These are phyloP conservation scores for Diploscapter pachys DNA, from an alignment of 1,140 invertebrate genomes.

Conservation along the genomic window DNA sequence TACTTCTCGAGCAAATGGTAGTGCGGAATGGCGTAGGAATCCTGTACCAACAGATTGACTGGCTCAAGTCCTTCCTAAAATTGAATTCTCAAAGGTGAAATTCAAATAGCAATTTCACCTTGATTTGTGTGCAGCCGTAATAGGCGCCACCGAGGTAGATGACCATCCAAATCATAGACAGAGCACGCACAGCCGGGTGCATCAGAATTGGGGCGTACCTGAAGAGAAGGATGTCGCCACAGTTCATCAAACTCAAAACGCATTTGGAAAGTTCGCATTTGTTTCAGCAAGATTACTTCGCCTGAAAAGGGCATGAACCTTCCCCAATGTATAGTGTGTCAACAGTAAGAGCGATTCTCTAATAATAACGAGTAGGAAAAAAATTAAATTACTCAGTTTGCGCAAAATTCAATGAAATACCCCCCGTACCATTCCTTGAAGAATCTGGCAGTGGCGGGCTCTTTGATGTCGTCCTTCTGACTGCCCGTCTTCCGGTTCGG, in stretches of 20 bases:
- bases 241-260: no score
- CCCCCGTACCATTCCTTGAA: conserved; percentile 64
- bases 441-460: conserved; percentile 76
- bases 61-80: conserved; percentile 40
- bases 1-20: conserved; percentile 41
- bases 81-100: background rate
- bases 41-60: conserved; percentile 39
- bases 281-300: no score
- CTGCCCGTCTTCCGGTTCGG: conserved; percentile 61
- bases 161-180: conserved; percentile 75
- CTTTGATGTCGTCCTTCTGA: conserved; percentile 67
- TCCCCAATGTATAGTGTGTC: no score
- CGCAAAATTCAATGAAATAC: background rate
- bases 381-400: no score
- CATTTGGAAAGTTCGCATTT: no score
- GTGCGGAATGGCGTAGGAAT: conserved; percentile 44
- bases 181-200: conserved; percentile 71
- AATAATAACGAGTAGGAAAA: no score
- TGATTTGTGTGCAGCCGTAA: conserved; percentile 75
- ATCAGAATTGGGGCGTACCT: conserved; percentile 74
- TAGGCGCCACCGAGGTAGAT: conserved; percentile 77
- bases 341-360: no score
- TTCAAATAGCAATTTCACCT: background rate
- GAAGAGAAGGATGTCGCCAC: background rate
- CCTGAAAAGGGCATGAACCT: no score